Evolutionary conservation across 2,113 vertebrate species (phyloP).

Genomic region (Oenanthe oenanthe): DNA sequence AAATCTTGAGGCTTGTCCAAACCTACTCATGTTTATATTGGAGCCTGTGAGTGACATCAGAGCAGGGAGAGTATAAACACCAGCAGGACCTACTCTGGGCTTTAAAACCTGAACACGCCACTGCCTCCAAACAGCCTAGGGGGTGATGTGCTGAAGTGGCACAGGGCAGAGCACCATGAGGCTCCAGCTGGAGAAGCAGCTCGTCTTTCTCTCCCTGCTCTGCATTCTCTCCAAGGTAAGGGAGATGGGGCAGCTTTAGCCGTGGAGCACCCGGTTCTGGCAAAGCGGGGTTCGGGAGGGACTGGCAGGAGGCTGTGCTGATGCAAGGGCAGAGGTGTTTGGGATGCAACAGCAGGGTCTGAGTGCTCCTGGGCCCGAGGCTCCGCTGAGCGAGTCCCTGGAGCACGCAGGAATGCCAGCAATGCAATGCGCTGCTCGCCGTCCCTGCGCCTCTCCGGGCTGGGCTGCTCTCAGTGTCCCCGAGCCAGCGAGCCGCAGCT

Average conservation of each 20-base stretch:
- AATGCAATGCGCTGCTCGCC: not conserved
- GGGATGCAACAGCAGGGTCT: not conserved
- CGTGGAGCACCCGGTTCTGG: not conserved
- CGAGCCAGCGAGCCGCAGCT: not conserved
- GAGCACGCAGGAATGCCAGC: not conserved
- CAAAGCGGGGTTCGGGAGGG: not conserved
- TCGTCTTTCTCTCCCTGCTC: constrained; percentile 62
- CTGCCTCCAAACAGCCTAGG: constrained; percentile 55
- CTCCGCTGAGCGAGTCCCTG: not conserved
- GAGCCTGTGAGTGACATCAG: constrained; percentile 76
- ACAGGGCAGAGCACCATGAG: constrained; percentile 55
- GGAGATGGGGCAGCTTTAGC: not conserved
- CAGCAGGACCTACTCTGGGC: constrained; percentile 50
- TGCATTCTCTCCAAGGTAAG: constrained; percentile 75
- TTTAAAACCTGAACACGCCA: constrained; percentile 48
- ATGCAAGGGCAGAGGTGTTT: not conserved
- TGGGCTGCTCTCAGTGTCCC: not conserved
- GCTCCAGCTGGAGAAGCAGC: constrained; percentile 54
- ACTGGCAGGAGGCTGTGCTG: not conserved
- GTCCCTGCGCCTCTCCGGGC: not conserved
- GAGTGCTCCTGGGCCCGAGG: not conserved
- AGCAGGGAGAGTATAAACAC: constrained; percentile 74
- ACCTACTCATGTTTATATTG: constrained; percentile 75
- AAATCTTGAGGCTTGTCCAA: constrained; percentile 70
- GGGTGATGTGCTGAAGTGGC: constrained; percentile 52